Percentiles rank a stretch among this genome's conserved stretches.
These are phyloP conservation scores for Mellivora capensis DNA, from an alignment of 2,113 vertebrate species.

Conservation along the genomic window DNA sequence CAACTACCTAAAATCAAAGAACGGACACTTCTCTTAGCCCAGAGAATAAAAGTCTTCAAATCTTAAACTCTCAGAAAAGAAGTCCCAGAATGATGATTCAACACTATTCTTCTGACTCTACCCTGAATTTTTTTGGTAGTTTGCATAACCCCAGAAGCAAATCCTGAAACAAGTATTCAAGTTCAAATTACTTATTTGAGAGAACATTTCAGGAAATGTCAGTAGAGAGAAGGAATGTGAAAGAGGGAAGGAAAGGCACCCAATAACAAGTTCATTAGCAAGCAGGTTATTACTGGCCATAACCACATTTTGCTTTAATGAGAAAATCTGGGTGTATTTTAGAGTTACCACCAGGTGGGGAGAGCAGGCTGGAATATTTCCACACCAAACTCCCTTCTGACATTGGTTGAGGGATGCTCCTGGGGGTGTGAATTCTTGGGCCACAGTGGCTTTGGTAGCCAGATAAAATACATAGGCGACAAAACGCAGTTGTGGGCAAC, in stretches of 20 bases:
- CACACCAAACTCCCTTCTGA: not conserved
- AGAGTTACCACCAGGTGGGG: not conserved
- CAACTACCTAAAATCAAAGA: not conserved
- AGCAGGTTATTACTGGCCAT: not conserved
- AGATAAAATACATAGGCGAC: not conserved
- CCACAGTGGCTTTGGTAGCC: not conserved
- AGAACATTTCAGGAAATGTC: not conserved
- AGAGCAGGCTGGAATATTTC: not conserved
- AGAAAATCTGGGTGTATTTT: not conserved
- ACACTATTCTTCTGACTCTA: not conserved
- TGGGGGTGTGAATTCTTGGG: not conserved
- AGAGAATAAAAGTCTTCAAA: not conserved
- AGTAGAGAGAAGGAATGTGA: not conserved
- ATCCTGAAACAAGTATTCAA: not conserved
- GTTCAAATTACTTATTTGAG: not conserved
- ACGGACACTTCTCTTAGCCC: not conserved
- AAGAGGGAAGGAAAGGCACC: not conserved
- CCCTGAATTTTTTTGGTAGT: not conserved
- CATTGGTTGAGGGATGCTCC: not conserved
- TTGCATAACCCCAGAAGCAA: not conserved
- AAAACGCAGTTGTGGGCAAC: not conserved
- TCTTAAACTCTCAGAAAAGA: not conserved
- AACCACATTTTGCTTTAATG: not conserved
- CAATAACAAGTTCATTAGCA: not conserved
- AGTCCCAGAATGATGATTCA: not conserved